Percentiles rank a stretch among this genome's conserved stretches.
Evolutionary conservation across 1,140 invertebrate genomes (phyloP).

Genomic region (Delia radicum): DNA sequence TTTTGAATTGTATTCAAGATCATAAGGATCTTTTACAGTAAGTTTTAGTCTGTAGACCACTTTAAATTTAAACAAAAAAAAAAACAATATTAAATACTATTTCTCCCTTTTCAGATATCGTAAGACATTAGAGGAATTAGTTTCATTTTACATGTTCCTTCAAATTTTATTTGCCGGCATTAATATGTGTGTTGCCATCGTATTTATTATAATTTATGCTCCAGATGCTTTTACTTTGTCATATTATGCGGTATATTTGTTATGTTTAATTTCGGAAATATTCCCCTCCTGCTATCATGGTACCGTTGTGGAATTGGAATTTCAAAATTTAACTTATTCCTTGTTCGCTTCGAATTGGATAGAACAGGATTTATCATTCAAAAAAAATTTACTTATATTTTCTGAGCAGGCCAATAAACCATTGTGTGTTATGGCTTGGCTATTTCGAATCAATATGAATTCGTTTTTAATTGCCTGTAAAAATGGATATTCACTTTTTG

Average conservation of each 20-base stretch:
- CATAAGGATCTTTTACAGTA: conserved; percentile 21
- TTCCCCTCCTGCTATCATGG: conserved; percentile 23
- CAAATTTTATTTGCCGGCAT: conserved; percentile 8
- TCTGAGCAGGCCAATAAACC: neutral
- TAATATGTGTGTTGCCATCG: neutral
- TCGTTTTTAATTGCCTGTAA: conserved; percentile 11
- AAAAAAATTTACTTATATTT: conserved; percentile 13
- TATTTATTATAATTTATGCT: conserved; percentile 14
- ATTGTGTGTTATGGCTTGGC: neutral
- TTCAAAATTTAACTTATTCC: conserved; percentile 3
- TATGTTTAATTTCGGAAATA: neutral
- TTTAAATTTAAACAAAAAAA: neutral
- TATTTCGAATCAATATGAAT: conserved; percentile 25
- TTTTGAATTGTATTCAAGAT: conserved; percentile 15
- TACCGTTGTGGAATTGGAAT: conserved; percentile 16
- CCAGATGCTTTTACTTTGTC: neutral
- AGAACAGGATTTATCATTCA: conserved; percentile 7
- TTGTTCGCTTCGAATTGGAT: conserved; percentile 23
- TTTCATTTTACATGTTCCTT: conserved; percentile 31
- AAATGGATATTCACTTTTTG: conserved; percentile 10
- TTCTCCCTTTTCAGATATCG: conserved; percentile 29
- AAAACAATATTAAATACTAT: no score
- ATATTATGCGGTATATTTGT: conserved; percentile 12
- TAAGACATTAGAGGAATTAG: conserved; percentile 23
- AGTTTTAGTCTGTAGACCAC: neutral